A percentile compares a stretch with the other conserved stretches of the same genome.
These are phyloP conservation scores for Thaumetopoea pityocampa DNA, from an alignment of 1,140 invertebrate genomes.

Conservation along the genomic window DNA sequence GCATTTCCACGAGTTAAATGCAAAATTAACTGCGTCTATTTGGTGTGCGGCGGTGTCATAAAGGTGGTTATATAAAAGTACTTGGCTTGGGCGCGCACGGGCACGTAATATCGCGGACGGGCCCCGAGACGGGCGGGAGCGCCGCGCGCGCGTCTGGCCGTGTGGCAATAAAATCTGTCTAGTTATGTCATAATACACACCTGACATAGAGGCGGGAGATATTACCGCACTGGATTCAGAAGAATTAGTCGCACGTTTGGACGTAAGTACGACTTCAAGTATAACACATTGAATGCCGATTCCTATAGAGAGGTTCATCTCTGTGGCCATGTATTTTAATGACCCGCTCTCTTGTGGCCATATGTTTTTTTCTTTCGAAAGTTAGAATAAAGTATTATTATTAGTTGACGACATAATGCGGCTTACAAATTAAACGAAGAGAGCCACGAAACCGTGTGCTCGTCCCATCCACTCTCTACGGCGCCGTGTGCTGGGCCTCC, in stretches of 20 bases:
- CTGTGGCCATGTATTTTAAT: too few relatives aligned
- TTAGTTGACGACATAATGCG: too few relatives aligned
- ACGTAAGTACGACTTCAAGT: constrained; percentile 12
- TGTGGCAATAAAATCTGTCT: constrained; percentile 56
- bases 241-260: constrained; percentile 28
- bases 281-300: too few relatives aligned
- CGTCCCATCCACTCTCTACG: too few relatives aligned
- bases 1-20: constrained; percentile 14
- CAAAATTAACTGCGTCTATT: constrained; percentile 22
- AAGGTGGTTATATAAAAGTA: constrained; percentile 53
- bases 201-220: constrained; percentile 47
- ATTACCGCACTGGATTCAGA: constrained; percentile 43
- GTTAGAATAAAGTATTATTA: too few relatives aligned
- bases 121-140: constrained; percentile 29
- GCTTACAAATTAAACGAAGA: too few relatives aligned
- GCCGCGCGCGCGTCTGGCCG: constrained; percentile 52
- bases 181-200: constrained; percentile 64
- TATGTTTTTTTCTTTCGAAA: too few relatives aligned
- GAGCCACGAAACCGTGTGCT: too few relatives aligned
- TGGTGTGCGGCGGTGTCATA: constrained; percentile 33
- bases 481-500: too few relatives aligned
- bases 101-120: constrained; percentile 31
- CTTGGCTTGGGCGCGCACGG: constrained; percentile 36
- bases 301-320: too few relatives aligned
- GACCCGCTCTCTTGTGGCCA: too few relatives aligned